Conservation (phyloP, 2,113 vertebrate genomes). For the Melanerpes formicivorus region DNA sequence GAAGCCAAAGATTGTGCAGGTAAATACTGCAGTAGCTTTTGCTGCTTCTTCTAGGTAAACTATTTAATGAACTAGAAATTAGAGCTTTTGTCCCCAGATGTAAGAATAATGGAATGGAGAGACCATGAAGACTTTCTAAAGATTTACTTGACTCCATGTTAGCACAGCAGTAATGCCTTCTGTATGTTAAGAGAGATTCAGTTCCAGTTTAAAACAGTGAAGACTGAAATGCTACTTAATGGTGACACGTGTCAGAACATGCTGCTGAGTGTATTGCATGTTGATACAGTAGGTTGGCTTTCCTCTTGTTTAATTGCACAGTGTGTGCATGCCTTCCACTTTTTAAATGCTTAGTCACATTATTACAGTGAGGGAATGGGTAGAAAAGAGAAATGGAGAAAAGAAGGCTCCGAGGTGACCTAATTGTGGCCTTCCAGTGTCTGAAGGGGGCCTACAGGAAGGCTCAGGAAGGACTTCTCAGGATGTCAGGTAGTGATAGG, state of each 20-base stretch:
- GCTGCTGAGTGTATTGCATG: not conserved
- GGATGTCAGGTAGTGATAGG: no score
- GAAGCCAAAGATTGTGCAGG: slow-evolving; percentile 92
- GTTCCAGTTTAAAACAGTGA: not conserved
- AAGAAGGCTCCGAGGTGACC: no score
- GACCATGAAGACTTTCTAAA: not conserved
- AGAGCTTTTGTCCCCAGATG: not conserved
- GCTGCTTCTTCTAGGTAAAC: not conserved
- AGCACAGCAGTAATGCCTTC: not conserved
- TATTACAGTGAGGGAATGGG: not conserved
- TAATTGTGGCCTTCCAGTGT: no score
- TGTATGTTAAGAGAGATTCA: not conserved
- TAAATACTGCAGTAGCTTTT: slow-evolving; percentile 37
- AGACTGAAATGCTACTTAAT: not conserved
- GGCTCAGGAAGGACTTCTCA: no score
- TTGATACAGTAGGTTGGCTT: not conserved
- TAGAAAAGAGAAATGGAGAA: no score
- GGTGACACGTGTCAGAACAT: not conserved
- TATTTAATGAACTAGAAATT: not conserved
- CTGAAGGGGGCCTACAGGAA: no score
- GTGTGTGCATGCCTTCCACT: not conserved
- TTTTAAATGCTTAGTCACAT: not conserved
- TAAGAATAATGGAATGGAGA: not conserved
- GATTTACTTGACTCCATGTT: not conserved
- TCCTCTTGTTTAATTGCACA: not conserved